Base-by-base conservation (phyloP, 2,113 vertebrate species). In the Emydura subglobosa region DNA sequence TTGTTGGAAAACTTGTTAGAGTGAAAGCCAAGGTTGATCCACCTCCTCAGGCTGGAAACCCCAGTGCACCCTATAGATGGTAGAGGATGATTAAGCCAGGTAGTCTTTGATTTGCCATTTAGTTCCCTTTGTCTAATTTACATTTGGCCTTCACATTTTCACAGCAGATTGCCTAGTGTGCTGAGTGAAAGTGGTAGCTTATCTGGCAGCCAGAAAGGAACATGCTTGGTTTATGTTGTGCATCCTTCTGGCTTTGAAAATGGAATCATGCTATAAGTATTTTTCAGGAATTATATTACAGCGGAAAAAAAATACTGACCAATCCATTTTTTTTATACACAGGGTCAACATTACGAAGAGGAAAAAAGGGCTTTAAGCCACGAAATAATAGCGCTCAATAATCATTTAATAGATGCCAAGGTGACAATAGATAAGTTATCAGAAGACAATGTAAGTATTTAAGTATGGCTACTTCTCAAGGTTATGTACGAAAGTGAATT, bases 351-450 rank as follows among this genome's bases (percentile, higher is more conserved):
- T 94, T 99, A 99, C 0, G 99, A 99, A 92, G 99, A 99, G 90
- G 99, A 99, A 97, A 99, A 99, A 97, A 98, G 99, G 90, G 99
- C 99, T 22, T 98, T 99, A 95, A 99, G 98, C 96, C 99, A 99
- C 21, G 99, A 99, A 98, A 99, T 99, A 82, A 99, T 99, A 39
- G 98, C 99, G 89, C 99, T 99, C 96, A 99, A 99, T 97, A 99
- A 99, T 97, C 99, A 99, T 97, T 98, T 99, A 95, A 98, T 99
- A 98, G 99, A 99, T 96, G 99, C 99, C 79, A 99, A 99, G 98
- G 98, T 99, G 98, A 99, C 99, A 31, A 99, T 99, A 80, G 99
- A 99, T 97, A 99, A 99, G 97, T 99, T 99, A 90, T 98, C 98
- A 78, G 99, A 99, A 97, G 99, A 99, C 98, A 99, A 99, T 22